Evolutionary conservation across 2,113 vertebrate genomes (phyloP), one percentile per base, ranked within the genome.

Genomic region (Chionodraco myersi): DNA sequence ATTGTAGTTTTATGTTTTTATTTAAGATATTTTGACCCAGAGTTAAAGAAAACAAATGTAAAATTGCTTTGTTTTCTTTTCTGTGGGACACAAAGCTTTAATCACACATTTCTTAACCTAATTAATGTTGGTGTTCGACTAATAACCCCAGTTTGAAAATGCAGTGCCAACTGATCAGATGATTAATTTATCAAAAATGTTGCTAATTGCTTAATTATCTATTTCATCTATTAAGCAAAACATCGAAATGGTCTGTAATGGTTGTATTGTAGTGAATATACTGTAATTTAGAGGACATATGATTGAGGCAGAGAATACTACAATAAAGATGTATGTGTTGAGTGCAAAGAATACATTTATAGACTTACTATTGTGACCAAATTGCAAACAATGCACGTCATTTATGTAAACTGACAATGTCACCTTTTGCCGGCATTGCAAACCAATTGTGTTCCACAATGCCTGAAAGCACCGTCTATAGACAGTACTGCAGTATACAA

Each of bases 401-500:
- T 72, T 10, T 51, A 14, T 10, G 2, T 36, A 16, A 7, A 34
- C 12, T 34, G 15, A n/a, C 10, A 49, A 6, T 30, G 52, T 15
- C 45, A 47, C 14, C 18, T 64, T 69, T 60, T 67, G 21, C 21
- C 15, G 47, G 44, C 49, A 14, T 6, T 36, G 14, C 0, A 0
- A 5, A 52, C 18, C 21, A 16, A 8, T 60, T 3, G 18, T 54
- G 51, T 14, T 14, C 48, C 51, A 48, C 18, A 23, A n/a, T 30
- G 30, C 7, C 15, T 9, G 5, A 10, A 5, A 45, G 3, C 11
- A 10, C 70, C 53, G 58, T 49, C 54, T 48, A 21, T 15, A 52
- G 23, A 70, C n/a, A 11, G 41, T 65, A 72, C 66, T 68, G 56
- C n/a, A 68, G 18, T 62, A 5, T 63, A 41, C 7, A 41, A 41